Evolutionary conservation across 2,797 vertebrate species (phyloP).

Genomic region (Eulemur rubriventer): DNA sequence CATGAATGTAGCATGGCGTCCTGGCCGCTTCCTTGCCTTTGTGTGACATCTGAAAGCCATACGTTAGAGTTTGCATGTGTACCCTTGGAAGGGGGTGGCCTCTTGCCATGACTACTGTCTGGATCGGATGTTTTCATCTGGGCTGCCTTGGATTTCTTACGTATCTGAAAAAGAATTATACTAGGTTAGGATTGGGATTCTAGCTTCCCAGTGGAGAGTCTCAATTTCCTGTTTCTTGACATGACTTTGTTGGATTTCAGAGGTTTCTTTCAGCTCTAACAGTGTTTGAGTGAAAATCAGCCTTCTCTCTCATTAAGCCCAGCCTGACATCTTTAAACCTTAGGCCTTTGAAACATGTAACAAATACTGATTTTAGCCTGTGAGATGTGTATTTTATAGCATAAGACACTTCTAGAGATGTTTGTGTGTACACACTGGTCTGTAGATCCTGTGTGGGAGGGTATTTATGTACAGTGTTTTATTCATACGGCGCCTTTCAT

Average conservation of each 20-base stretch:
- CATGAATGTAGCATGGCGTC: background rate
- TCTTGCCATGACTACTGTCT: background rate
- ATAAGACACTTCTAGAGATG: background rate
- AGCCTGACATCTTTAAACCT: background rate
- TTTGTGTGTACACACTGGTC: background rate
- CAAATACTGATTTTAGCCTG: background rate
- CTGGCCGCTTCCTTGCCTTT: background rate
- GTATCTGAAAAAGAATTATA: background rate
- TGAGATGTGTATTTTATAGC: background rate
- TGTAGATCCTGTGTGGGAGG: background rate
- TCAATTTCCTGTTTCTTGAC: background rate
- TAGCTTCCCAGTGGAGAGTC: background rate
- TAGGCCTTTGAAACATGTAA: background rate
- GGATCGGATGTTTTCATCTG: background rate
- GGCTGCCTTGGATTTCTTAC: background rate
- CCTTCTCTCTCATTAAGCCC: background rate
- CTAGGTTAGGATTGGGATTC: background rate
- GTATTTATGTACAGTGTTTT: background rate
- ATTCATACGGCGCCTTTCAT: background rate
- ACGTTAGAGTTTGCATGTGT: background rate
- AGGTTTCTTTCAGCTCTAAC: background rate
- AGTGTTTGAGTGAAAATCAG: background rate
- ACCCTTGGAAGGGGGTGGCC: background rate
- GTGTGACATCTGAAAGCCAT: conserved; percentile 19
- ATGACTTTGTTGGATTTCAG: background rate